Percentiles rank a stretch among this genome's conserved stretches.
phyloP scores from a whole-genome alignment of 2,797 vertebrate species.

The Podarcis lilfordi region DNA sequence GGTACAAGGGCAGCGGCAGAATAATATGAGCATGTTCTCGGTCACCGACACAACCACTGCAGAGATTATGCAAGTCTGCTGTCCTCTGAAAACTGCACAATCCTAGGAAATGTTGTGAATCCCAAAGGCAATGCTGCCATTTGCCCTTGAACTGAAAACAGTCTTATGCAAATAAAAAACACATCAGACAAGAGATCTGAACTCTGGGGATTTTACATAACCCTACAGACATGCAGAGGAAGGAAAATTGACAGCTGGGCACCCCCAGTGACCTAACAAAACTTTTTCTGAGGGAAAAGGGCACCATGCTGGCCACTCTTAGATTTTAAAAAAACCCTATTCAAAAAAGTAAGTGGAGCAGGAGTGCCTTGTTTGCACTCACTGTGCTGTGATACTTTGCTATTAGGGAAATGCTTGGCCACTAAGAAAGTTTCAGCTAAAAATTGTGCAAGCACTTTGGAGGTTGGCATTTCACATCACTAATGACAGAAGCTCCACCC shows the following conservation, averaged over 20 bases:
- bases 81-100: background rate
- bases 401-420: background rate
- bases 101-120: constrained; percentile 23
- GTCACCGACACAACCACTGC: background rate
- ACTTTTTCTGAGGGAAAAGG: background rate
- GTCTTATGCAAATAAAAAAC: constrained; percentile 7
- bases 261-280: background rate
- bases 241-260: background rate
- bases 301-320: background rate
- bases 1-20: constrained; percentile 14
- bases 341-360: background rate
- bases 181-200: background rate
- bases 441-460: background rate
- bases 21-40: background rate
- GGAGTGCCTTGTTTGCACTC: background rate
- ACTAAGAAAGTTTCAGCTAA: background rate
- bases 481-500: background rate
- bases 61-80: background rate
- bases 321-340: background rate
- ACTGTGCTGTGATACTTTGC: background rate
- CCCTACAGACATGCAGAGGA: background rate
- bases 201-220: background rate
- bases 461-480: background rate
- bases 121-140: background rate
- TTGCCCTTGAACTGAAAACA: constrained; percentile 26